Conservation (phyloP, 2,888 invertebrate genomes). For the Eupeodes luniger region DNA sequence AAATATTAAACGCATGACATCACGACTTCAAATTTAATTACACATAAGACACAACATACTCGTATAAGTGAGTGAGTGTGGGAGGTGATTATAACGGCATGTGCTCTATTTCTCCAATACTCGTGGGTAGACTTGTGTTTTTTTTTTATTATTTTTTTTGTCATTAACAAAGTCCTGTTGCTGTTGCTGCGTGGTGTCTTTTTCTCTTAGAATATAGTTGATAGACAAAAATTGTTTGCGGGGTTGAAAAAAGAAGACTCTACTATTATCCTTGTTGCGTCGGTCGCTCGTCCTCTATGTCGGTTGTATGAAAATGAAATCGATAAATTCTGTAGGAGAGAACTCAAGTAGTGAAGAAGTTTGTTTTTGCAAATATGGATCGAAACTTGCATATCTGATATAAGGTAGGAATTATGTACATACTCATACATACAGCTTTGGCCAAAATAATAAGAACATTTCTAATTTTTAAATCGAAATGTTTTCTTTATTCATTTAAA, state of each 20-base stretch:
- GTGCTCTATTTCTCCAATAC: neutral
- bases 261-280: neutral
- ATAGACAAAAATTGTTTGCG: neutral
- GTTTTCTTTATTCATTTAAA: neutral
- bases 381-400: no score
- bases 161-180: slow-evolving; percentile 16
- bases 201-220: neutral
- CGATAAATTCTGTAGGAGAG: slow-evolving; percentile 41
- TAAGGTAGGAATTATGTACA: neutral
- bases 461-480: no score
- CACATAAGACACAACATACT: neutral
- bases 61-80: neutral
- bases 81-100: neutral
- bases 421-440: neutral
- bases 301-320: slow-evolving; percentile 38
- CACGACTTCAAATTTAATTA: slow-evolving; percentile 52
- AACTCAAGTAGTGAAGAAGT: no score
- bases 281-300: neutral
- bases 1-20: slow-evolving; percentile 34
- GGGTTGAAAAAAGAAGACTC: neutral
- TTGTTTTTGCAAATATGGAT: neutral
- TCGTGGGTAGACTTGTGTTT: neutral
- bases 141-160: neutral
- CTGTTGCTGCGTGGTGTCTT: slow-evolving; percentile 11
- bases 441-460: no score